These are phyloP conservation scores for Tetragonula carbonaria DNA, from an alignment of 2,888 invertebrate species.

Conservation along the genomic window DNA sequence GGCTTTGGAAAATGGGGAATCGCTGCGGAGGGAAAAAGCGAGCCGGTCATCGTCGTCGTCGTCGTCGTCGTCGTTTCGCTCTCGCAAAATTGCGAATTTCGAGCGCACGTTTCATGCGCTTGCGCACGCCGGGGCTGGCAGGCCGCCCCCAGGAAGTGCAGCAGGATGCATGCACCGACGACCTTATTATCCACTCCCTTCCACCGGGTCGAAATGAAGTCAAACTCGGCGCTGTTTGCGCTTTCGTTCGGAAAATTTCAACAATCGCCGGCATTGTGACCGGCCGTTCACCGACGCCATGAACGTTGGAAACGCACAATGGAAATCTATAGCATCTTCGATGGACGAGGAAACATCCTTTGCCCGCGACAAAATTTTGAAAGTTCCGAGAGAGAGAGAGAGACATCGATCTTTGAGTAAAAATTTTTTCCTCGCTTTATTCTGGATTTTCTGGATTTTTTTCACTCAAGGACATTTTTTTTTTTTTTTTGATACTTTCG, in stretches of 20 bases:
- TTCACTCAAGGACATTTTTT: no score
- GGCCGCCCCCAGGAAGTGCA: constrained; percentile 56
- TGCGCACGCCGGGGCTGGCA: constrained; percentile 21
- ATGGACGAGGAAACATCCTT: no score
- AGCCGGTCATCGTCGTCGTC: no score
- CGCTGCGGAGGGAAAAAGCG: constrained; percentile 6
- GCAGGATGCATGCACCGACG: constrained; percentile 59
- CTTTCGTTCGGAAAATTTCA: constrained; percentile 42
- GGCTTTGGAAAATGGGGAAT: constrained; percentile 29
- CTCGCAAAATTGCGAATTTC: constrained; percentile 51
- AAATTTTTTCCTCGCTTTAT: no score
- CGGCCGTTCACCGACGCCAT: neutral
- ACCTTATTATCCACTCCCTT: constrained; percentile 55
- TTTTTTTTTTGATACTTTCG: no score
- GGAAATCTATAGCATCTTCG: no score
- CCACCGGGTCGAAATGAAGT: constrained; percentile 16
- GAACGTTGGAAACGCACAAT: no score
- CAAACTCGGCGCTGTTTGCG: constrained; percentile 39
- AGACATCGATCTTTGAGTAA: no score
- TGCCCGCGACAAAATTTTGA: no score
- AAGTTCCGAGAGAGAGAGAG: no score
- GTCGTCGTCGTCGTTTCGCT: neutral
- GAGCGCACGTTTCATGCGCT: constrained; percentile 52
- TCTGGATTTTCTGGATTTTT: no score
- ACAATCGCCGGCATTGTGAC: constrained; percentile 15